phyloP scores from a whole-genome alignment of 2,797 vertebrate genomes.

The Chaetophractus vellerosus region DNA sequence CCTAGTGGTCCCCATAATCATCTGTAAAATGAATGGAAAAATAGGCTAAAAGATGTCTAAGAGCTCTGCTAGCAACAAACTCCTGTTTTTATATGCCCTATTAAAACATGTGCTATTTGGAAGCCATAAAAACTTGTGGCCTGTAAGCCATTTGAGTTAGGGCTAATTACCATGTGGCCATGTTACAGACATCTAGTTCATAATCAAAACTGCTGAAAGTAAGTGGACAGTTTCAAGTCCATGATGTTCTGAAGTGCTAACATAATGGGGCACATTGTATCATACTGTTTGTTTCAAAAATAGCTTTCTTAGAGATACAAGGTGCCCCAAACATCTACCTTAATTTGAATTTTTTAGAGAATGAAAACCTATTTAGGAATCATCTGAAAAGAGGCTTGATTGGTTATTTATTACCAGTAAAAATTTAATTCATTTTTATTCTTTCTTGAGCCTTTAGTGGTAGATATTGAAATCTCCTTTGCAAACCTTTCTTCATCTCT shows the following conservation, averaged over 20 bases:
- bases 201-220: slow-evolving; percentile 78
- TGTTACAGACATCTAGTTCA: slow-evolving; percentile 67
- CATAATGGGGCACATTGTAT: slow-evolving; percentile 76
- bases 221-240: slow-evolving; percentile 80
- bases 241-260: slow-evolving; percentile 79
- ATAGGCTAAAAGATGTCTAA: slow-evolving; percentile 53
- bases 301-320: slow-evolving; percentile 76
- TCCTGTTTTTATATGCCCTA: slow-evolving; percentile 56
- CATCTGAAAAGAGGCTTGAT: slow-evolving; percentile 66
- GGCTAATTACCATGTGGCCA: slow-evolving; percentile 63
- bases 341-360: slow-evolving; percentile 79
- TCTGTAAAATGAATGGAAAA: slow-evolving; percentile 59
- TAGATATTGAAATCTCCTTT: slow-evolving; percentile 61
- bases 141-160: slow-evolving; percentile 65
- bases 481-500: slow-evolving; percentile 59
- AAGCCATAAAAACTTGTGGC: slow-evolving; percentile 70
- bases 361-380: slow-evolving; percentile 50
- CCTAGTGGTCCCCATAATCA: slow-evolving; percentile 30
- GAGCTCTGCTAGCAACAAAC: slow-evolving; percentile 18
- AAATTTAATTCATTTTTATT: slow-evolving; percentile 75
- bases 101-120: slow-evolving; percentile 68
- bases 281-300: slow-evolving; percentile 83
- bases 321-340: slow-evolving; percentile 76
- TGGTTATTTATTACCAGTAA: slow-evolving; percentile 69
- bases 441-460: slow-evolving; percentile 65